Conservation (phyloP, 1,140 invertebrate species). For the Heliconius himera region DNA sequence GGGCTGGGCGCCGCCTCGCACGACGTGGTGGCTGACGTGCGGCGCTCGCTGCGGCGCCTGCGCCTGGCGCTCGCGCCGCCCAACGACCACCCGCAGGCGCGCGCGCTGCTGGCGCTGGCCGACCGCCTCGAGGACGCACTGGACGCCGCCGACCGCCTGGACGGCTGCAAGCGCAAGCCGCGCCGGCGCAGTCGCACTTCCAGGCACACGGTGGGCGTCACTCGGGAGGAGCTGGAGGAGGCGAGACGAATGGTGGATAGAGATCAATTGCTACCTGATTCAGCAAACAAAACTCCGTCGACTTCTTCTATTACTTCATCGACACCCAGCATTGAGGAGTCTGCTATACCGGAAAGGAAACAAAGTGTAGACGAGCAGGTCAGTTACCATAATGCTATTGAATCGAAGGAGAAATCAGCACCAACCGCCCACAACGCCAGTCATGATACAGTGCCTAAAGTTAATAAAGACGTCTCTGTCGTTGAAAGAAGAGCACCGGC, state of each 20-base stretch:
- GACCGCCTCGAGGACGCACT: slow-evolving; percentile 88
- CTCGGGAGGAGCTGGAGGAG: slow-evolving; percentile 88
- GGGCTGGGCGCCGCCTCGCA: slow-evolving; percentile 67
- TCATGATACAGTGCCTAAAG: slow-evolving; percentile 54
- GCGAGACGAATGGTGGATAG: slow-evolving; percentile 88
- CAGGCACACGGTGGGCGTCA: slow-evolving; percentile 91
- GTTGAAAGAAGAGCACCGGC: slow-evolving; percentile 56
- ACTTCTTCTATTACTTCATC: slow-evolving; percentile 43
- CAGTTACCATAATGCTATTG: slow-evolving; percentile 62
- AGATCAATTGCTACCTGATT: slow-evolving; percentile 74
- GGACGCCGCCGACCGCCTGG: slow-evolving; percentile 70
- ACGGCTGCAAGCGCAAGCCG: slow-evolving; percentile 59
- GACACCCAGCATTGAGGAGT: slow-evolving; percentile 44
- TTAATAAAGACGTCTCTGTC: slow-evolving; percentile 51
- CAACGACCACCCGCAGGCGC: slow-evolving; percentile 80
- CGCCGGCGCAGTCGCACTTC: slow-evolving; percentile 80
- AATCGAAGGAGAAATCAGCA: slow-evolving; percentile 53
- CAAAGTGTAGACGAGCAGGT: slow-evolving; percentile 57
- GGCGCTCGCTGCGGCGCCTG: slow-evolving; percentile 88
- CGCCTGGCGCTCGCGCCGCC: slow-evolving; percentile 86
- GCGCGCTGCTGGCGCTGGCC: slow-evolving; percentile 88
- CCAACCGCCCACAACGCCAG: slow-evolving; percentile 61
- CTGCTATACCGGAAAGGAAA: slow-evolving; percentile 59
- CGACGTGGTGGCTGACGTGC: slow-evolving; percentile 89
- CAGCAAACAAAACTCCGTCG: slow-evolving; percentile 32